phyloP scores from a whole-genome alignment of 2,113 vertebrate genomes.

The Patagioenas fasciata region DNA sequence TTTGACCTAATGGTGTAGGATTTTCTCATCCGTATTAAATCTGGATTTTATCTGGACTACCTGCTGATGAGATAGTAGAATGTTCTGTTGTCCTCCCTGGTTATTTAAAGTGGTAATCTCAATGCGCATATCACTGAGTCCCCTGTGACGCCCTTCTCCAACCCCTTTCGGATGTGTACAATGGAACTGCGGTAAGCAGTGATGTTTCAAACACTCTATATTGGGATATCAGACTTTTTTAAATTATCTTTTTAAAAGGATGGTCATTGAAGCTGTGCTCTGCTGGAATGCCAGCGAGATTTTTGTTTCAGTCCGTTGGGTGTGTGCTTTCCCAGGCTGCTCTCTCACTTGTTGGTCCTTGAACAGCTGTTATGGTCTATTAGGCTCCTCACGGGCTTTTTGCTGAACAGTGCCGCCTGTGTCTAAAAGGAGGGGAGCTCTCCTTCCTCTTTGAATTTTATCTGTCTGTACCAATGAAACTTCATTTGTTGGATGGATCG shows the following conservation, averaged over 20 bases:
- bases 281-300: not conserved
- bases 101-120: not conserved
- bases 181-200: not conserved
- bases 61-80: not conserved
- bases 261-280: not conserved
- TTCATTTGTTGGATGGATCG: not conserved
- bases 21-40: not conserved
- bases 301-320: not conserved
- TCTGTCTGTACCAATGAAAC: not conserved
- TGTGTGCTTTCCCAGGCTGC: not conserved
- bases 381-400: not conserved
- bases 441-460: not conserved
- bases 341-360: not conserved
- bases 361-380: not conserved
- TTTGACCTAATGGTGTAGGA: not conserved
- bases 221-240: not conserved
- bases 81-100: not conserved
- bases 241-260: no score
- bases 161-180: not conserved
- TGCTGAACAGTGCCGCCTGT: not conserved
- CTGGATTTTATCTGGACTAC: not conserved
- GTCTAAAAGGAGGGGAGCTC: not conserved
- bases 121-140: not conserved
- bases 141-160: fast-evolving
- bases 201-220: not conserved